phyloP scores from a whole-genome alignment of 2,888 invertebrate genomes.

The Conomelus anceps region DNA sequence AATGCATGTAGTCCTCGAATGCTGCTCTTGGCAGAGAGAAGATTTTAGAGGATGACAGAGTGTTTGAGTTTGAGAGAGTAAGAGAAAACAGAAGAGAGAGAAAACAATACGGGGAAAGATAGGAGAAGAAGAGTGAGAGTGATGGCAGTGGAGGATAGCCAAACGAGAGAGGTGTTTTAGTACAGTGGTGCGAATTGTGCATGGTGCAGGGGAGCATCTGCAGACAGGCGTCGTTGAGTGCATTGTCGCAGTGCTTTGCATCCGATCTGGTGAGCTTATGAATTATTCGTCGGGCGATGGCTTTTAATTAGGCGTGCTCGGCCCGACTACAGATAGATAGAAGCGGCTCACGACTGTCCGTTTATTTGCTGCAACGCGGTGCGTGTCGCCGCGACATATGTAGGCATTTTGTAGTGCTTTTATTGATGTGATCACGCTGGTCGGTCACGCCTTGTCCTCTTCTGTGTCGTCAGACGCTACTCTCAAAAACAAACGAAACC shows the following conservation, averaged over 20 bases:
- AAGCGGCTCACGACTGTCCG: background rate
- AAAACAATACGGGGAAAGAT: background rate
- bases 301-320: background rate
- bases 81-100: background rate
- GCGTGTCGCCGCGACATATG: conserved; percentile 4
- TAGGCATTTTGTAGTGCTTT: conserved; percentile 12
- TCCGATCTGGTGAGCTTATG: background rate
- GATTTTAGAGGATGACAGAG: background rate
- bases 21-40: background rate
- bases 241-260: background rate
- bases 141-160: background rate
- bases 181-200: too few species aligned
- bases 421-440: conserved; percentile 6
- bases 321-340: background rate
- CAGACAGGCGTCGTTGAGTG: background rate
- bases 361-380: background rate
- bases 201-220: background rate
- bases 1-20: background rate
- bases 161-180: background rate
- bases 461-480: background rate
- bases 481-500: background rate
- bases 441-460: background rate
- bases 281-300: background rate
- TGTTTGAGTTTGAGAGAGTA: background rate
- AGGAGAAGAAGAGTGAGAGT: background rate